A percentile compares a stretch with the other conserved stretches of the same genome.
phyloP scores from a whole-genome alignment of 2,797 vertebrate species.

The Xiphophorus birchmanni region DNA sequence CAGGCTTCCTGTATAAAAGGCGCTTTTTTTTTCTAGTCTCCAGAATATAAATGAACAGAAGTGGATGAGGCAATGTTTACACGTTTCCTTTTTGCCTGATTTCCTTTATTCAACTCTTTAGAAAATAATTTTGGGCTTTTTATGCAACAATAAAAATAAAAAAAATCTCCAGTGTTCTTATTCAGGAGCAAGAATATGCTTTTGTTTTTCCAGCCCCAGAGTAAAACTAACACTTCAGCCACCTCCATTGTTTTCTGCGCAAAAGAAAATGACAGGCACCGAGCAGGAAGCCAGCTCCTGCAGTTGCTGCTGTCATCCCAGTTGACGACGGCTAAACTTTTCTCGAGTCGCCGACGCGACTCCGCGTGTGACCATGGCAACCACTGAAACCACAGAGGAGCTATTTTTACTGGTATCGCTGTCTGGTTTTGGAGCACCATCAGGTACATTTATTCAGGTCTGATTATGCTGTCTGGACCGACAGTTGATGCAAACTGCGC shows the following conservation, averaged over 20 bases:
- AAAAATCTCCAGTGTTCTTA: neutral
- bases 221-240: neutral
- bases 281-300: slow-evolving; percentile 5
- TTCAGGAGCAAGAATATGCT: slow-evolving; percentile 2
- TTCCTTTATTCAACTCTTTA: neutral
- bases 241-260: slow-evolving; percentile 1
- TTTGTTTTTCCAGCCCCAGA: slow-evolving; percentile 18
- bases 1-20: neutral
- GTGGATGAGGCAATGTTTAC: slow-evolving; percentile 7
- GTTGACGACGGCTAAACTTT: slow-evolving; percentile 52
- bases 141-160: neutral
- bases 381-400: slow-evolving; percentile 52
- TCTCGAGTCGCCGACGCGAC: slow-evolving; percentile 13
- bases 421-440: slow-evolving; percentile 31
- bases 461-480: slow-evolving; percentile 37
- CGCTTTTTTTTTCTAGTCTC: neutral
- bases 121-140: neutral
- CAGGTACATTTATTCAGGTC: slow-evolving; percentile 28
- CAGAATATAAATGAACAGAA: neutral
- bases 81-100: neutral
- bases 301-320: slow-evolving; percentile 22
- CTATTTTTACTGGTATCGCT: slow-evolving; percentile 51
- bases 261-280: slow-evolving; percentile 6
- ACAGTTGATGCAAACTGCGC: slow-evolving; percentile 13
- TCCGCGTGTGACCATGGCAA: slow-evolving; percentile 60